These are phyloP conservation scores for Sebastes diploproa DNA, from an alignment of 2,797 vertebrate genomes.

Conservation along the genomic window DNA sequence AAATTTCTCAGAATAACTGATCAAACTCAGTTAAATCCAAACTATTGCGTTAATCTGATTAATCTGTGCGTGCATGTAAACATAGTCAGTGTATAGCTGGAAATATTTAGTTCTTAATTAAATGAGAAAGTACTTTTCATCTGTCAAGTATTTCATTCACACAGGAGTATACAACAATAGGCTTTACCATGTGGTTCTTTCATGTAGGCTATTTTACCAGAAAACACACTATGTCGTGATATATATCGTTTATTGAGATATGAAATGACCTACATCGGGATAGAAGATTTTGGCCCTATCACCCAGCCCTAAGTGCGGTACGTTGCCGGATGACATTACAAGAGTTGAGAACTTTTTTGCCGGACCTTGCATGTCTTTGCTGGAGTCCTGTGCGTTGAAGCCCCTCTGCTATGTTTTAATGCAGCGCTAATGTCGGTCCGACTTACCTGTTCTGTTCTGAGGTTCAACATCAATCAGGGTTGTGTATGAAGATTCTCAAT, in stretches of 20 bases:
- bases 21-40: too few relatives aligned
- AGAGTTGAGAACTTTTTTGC: not conserved
- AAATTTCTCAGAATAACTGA: too few relatives aligned
- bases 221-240: rapidly evolving
- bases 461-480: not conserved
- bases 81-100: too few relatives aligned
- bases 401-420: not conserved
- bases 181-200: not conserved
- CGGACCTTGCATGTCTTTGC: not conserved
- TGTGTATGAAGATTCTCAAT: not conserved
- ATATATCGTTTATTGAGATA: too few relatives aligned
- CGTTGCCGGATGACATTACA: not conserved
- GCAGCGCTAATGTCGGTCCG: conserved; percentile 4
- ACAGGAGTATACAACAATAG: not conserved
- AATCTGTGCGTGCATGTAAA: too few relatives aligned
- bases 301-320: not conserved
- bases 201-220: too few relatives aligned
- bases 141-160: not conserved
- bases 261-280: not conserved
- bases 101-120: too few relatives aligned
- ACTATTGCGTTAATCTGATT: too few relatives aligned
- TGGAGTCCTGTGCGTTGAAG: not conserved
- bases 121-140: too few relatives aligned
- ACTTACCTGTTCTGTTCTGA: not conserved
- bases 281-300: not conserved